Evolutionary conservation across 2,113 vertebrate species (phyloP).

Genomic region (Coryphaenoides rupestris): DNA sequence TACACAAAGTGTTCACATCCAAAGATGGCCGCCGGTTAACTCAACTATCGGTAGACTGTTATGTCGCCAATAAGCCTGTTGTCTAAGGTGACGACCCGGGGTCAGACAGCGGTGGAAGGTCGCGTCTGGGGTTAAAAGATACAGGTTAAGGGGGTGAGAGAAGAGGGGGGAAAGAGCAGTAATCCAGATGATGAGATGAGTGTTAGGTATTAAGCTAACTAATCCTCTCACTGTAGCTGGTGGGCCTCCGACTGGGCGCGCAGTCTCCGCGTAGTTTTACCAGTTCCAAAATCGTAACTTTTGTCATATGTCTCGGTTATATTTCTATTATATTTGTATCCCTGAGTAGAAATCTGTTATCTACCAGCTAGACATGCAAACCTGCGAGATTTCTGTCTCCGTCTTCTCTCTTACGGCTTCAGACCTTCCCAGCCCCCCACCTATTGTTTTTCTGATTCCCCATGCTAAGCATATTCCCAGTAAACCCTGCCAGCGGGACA

Average conservation of each 20-base stretch:
- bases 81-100: constrained; percentile 44
- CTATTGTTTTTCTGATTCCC: too few species aligned
- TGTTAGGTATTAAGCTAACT: constrained; percentile 43
- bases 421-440: too few species aligned
- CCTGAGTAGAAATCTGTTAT: too few species aligned
- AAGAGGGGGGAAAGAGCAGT: constrained; percentile 48
- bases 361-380: too few species aligned
- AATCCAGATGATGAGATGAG: constrained; percentile 63
- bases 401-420: not conserved
- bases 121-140: constrained; percentile 39
- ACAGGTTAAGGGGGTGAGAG: constrained; percentile 40
- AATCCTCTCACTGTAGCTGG: constrained; percentile 46
- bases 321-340: not conserved
- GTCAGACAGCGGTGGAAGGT: constrained; percentile 42
- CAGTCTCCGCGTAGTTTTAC: constrained; percentile 37
- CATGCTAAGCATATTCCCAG: too few species aligned
- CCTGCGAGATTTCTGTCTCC: not conserved
- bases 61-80: constrained; percentile 50
- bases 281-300: too few species aligned
- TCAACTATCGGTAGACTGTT: constrained; percentile 34
- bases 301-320: not conserved
- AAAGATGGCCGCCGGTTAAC: constrained; percentile 8
- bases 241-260: constrained; percentile 9
- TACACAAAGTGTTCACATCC: constrained; percentile 45
- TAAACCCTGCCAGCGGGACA: too few species aligned